Evolutionary conservation across 2,113 vertebrate genomes (phyloP).

Genomic region (Pedetes capensis): DNA sequence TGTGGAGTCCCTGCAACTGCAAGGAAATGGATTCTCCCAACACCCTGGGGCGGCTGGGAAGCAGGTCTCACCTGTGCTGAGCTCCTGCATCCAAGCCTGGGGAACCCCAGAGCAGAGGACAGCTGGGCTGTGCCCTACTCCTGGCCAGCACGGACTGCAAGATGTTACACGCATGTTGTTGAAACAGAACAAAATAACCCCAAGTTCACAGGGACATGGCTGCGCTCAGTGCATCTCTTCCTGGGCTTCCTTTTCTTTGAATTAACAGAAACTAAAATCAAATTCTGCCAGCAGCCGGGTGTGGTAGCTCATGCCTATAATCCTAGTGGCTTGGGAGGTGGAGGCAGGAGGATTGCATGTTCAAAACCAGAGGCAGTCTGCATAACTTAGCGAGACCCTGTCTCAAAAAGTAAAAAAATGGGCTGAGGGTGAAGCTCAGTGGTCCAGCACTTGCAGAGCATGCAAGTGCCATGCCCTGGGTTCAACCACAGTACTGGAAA

Average conservation of each 20-base stretch:
- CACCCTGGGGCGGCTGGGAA: not conserved
- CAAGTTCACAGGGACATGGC: fast-evolving
- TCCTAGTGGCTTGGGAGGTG: no score
- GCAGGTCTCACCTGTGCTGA: fast-evolving
- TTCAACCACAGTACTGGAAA: no score
- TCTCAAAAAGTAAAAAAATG: no score
- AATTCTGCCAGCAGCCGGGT: no score
- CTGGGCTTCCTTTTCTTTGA: not conserved
- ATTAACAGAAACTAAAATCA: not conserved
- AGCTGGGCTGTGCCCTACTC: fast-evolving
- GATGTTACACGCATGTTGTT: fast-evolving
- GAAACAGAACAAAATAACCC: fast-evolving
- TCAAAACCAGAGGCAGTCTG: no score
- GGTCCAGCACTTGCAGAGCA: no score
- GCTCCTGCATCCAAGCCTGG: not conserved
- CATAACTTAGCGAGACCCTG: no score
- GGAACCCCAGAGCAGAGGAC: fast-evolving
- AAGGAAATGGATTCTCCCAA: not conserved
- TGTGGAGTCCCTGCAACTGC: not conserved
- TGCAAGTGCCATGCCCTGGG: no score
- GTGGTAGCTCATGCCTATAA: no score
- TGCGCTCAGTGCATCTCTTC: fast-evolving
- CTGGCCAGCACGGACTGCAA: fast-evolving
- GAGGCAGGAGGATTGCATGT: no score
- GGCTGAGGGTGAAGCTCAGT: no score